Evolutionary conservation across 2,797 vertebrate genomes (phyloP).

Genomic region (Syngnathus rostellatus): DNA sequence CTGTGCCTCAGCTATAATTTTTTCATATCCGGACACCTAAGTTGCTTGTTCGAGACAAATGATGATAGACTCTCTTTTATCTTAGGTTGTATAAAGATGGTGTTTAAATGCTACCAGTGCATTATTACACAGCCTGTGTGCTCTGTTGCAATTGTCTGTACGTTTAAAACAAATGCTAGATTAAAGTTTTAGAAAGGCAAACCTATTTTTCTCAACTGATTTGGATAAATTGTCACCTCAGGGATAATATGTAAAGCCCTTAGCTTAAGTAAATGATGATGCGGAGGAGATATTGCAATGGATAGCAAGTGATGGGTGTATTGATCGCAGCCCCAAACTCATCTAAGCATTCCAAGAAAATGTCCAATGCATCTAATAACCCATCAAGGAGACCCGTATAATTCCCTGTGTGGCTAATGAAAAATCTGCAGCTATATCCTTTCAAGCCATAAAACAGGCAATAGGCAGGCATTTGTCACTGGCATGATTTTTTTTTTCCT

Average conservation of each 20-base stretch:
- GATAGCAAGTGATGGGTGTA: conserved; percentile 38
- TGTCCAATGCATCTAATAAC: conserved; percentile 37
- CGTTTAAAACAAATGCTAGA: neutral
- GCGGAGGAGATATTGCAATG: conserved; percentile 37
- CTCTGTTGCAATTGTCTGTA: too few species aligned
- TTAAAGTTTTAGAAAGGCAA: neutral
- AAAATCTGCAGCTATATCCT: conserved; percentile 34
- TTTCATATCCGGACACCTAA: neutral
- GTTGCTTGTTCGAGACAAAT: neutral
- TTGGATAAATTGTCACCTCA: neutral
- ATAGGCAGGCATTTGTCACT: neutral
- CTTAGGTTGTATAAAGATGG: neutral
- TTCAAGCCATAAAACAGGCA: conserved; percentile 13
- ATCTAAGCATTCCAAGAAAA: conserved; percentile 59
- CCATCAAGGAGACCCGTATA: conserved; percentile 10
- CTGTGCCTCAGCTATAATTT: neutral
- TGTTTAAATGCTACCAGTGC: neutral
- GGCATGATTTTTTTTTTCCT: neutral
- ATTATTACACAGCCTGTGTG: neutral
- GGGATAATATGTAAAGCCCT: neutral
- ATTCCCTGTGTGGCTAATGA: conserved; percentile 29
- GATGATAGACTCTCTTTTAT: neutral
- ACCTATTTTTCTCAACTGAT: neutral
- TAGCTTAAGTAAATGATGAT: neutral
- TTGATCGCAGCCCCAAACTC: conserved; percentile 54